A percentile compares a stretch with the other conserved stretches of the same genome.
Conservation (phyloP, 2,797 vertebrate species). For the Sardinella longiceps region DNA sequence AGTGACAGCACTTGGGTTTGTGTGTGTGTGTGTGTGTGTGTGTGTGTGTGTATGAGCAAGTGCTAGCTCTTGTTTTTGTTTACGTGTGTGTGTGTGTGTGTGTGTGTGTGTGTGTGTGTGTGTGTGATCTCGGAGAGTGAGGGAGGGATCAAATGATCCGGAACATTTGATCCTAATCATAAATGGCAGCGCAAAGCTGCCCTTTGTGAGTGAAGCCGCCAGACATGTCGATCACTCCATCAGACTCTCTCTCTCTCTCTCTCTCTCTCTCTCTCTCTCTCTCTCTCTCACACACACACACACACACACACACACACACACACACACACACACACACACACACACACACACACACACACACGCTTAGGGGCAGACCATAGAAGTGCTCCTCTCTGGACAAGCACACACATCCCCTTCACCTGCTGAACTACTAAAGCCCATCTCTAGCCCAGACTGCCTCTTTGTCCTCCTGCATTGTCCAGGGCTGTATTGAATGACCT, state of each 20-base stretch:
- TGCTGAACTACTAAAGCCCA: not conserved
- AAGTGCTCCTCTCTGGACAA: not conserved
- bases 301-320: not conserved
- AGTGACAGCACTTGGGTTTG: not conserved
- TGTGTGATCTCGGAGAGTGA: conserved; percentile 18
- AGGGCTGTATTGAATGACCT: conserved; percentile 17
- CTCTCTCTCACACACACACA: not conserved
- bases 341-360: conserved; percentile 24
- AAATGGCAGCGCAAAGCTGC: conserved; percentile 56
- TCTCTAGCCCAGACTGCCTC: not conserved
- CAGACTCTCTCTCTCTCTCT: conserved; percentile 23
- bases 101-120: not conserved
- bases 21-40: not conserved
- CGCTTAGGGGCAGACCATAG: not conserved
- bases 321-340: conserved; percentile 15
- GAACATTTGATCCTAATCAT: conserved; percentile 59
- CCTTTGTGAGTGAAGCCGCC: conserved; percentile 53
- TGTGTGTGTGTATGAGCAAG: not conserved
- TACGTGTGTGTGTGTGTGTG: not conserved
- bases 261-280: not conserved
- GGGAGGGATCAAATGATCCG: conserved; percentile 46
- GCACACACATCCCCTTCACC: not conserved
- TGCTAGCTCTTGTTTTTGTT: too few relatives aligned
- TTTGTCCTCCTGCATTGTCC: not conserved
- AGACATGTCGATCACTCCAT: conserved; percentile 43